Percentiles rank a stretch among this genome's conserved stretches.
phyloP scores from a whole-genome alignment of 2,888 invertebrate genomes.

The Papilio protenor region DNA sequence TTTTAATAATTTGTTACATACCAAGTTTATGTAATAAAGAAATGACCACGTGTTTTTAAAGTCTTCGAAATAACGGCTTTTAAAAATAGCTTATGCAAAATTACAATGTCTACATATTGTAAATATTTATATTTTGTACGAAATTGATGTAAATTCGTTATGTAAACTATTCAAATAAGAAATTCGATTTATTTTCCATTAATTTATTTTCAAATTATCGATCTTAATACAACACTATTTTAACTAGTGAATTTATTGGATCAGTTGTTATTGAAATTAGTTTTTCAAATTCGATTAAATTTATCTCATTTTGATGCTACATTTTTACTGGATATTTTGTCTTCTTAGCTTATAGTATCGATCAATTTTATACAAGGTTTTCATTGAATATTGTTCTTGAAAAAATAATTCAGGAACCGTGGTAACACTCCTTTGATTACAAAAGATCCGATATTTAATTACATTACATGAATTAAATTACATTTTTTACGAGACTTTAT shows the following conservation, averaged over 20 bases:
- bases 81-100: background rate
- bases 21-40: constrained; percentile 14
- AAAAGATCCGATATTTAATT: too few relatives aligned
- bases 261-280: background rate
- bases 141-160: background rate
- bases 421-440: too few relatives aligned
- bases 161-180: background rate
- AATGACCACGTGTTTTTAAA: background rate
- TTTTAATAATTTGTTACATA: background rate
- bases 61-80: background rate
- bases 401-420: too few relatives aligned
- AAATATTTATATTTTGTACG: background rate
- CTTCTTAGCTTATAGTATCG: too few relatives aligned
- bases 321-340: too few relatives aligned
- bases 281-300: background rate
- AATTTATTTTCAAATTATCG: background rate
- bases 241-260: background rate
- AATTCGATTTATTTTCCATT: background rate
- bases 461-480: too few relatives aligned
- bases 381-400: too few relatives aligned
- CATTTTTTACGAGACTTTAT: background rate
- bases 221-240: background rate
- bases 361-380: too few relatives aligned
- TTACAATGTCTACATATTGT: background rate
- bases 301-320: background rate